Evolutionary conservation across 2,113 vertebrate species (phyloP).

Genomic region (Pituophis catenifer): DNA sequence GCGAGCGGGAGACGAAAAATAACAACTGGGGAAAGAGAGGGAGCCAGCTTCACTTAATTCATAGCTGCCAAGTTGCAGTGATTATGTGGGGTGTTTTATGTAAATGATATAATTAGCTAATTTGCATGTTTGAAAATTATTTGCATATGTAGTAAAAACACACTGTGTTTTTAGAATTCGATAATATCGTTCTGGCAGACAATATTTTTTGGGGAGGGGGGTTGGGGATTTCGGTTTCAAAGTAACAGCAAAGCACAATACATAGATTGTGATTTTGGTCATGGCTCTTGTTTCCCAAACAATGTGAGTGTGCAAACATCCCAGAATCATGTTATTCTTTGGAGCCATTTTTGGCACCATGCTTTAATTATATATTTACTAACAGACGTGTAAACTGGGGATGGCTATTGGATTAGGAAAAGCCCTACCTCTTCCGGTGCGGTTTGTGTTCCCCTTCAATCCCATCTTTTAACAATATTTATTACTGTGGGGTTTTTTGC

Average conservation of each 20-base stretch:
- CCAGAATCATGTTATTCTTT: background rate
- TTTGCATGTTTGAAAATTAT: conserved; percentile 34
- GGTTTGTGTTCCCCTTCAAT: background rate
- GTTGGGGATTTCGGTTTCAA: background rate
- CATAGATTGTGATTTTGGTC: background rate
- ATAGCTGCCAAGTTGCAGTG: conserved; percentile 24
- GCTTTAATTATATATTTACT: conserved; percentile 9
- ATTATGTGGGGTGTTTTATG: conserved; percentile 24
- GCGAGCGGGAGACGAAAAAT: conserved; percentile 23
- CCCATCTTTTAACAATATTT: background rate
- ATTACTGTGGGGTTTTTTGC: background rate
- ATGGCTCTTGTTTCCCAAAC: background rate
- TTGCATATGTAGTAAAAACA: background rate
- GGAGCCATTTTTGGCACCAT: background rate
- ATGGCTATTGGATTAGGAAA: background rate
- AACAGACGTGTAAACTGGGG: background rate
- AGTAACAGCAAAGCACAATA: background rate
- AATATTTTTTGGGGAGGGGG: background rate
- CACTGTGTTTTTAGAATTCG: background rate
- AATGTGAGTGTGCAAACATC: background rate
- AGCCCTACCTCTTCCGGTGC: background rate
- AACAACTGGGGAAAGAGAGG: conserved; percentile 6
- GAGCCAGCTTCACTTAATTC: conserved; percentile 13
- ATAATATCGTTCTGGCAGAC: background rate
- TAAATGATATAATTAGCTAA: conserved; percentile 36